Conservation (phyloP, 2,797 vertebrate species). For the Lithobates pipiens region DNA sequence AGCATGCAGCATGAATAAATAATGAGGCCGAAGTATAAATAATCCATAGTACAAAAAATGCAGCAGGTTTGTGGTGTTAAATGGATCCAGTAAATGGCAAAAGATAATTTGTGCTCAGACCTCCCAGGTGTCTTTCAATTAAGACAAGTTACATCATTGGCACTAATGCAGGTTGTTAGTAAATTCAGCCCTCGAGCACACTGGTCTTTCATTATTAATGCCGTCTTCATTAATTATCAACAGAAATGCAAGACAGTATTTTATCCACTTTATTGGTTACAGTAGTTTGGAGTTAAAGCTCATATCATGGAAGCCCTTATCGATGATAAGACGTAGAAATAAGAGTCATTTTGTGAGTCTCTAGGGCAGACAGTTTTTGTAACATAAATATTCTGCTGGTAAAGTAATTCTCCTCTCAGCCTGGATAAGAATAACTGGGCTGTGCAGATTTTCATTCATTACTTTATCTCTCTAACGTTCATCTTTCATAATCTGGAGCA, state of each 20-base stretch:
- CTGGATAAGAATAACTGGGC: slow-evolving; percentile 21
- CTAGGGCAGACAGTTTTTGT: slow-evolving; percentile 33
- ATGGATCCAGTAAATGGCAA: slow-evolving; percentile 54
- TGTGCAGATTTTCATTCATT: slow-evolving; percentile 28
- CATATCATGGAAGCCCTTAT: not conserved
- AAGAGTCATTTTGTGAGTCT: slow-evolving; percentile 38
- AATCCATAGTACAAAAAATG: slow-evolving; percentile 57
- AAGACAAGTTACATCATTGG: slow-evolving; percentile 58
- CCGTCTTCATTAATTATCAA: slow-evolving; percentile 69
- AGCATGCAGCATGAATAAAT: slow-evolving; percentile 52
- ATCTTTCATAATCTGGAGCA: not conserved
- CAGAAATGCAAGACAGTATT: slow-evolving; percentile 56
- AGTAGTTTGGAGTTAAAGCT: slow-evolving; percentile 40
- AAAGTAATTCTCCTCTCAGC: slow-evolving; percentile 25
- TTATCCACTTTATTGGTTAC: slow-evolving; percentile 67
- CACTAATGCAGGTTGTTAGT: slow-evolving; percentile 66
- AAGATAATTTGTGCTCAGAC: slow-evolving; percentile 69
- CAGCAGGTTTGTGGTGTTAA: slow-evolving; percentile 62
- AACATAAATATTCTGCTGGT: slow-evolving; percentile 30
- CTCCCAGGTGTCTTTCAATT: slow-evolving; percentile 64
- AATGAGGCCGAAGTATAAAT: slow-evolving; percentile 59
- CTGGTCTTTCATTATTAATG: slow-evolving; percentile 71
- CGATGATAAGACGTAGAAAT: slow-evolving; percentile 37
- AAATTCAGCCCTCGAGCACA: slow-evolving; percentile 63
- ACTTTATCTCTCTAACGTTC: slow-evolving; percentile 26